These are phyloP conservation scores for Nyctibius bracteatus DNA, from an alignment of 2,113 vertebrate genomes.

Conservation along the genomic window DNA sequence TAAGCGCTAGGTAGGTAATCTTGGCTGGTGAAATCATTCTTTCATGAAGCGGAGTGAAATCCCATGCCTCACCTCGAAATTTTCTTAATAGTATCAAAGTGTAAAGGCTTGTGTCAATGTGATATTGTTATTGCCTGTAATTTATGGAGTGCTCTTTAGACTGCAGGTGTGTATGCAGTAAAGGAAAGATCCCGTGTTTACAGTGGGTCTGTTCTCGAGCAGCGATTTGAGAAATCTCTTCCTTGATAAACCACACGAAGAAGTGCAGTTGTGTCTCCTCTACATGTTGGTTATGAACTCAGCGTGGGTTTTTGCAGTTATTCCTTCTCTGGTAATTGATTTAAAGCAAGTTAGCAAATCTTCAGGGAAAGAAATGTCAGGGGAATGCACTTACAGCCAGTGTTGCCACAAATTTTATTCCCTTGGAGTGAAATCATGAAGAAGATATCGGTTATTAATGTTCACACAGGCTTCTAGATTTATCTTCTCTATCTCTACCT, in stretches of 20 bases:
- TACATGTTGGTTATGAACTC: not conserved
- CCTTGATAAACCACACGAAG: not conserved
- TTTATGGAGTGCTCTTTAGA: not conserved
- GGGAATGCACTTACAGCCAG: not conserved
- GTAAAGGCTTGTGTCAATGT: not conserved
- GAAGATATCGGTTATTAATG: not conserved
- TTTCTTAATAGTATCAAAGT: not conserved
- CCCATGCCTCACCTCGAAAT: fast-evolving
- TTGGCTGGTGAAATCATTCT: not conserved
- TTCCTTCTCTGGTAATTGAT: not conserved
- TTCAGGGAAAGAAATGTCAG: not conserved
- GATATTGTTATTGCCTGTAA: not conserved
- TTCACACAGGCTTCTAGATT: not conserved
- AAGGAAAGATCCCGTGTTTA: not conserved
- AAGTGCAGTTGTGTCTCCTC: not conserved
- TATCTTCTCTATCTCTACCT: not conserved
- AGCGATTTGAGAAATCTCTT: not conserved
- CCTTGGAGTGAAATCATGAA: not conserved
- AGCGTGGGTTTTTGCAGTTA: not conserved
- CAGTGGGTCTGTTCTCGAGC: not conserved
- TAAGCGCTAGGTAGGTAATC: not conserved
- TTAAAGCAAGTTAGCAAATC: not conserved
- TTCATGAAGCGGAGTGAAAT: not conserved
- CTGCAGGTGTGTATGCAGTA: not conserved
- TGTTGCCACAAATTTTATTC: not conserved